Percentiles rank a stretch among this genome's conserved stretches.
Evolutionary conservation across 1,140 invertebrate genomes (phyloP).

Genomic region (Oryzaephilus surinamensis): DNA sequence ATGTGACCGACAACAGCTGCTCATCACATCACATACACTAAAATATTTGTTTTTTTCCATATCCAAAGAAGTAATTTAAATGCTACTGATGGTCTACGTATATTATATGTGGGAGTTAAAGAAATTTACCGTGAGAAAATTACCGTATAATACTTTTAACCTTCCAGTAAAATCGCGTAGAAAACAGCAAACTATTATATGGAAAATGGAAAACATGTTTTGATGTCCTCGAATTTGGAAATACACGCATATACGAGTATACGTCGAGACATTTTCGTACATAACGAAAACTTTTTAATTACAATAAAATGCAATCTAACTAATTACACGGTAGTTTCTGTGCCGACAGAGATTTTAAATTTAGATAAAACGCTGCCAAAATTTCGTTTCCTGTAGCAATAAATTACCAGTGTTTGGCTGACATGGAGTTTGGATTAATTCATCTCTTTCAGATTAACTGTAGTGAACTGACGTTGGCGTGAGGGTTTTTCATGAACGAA

Average conservation of each 20-base stretch:
- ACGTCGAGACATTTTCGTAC: too few relatives aligned
- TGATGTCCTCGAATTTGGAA: too few relatives aligned
- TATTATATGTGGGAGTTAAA: too few relatives aligned
- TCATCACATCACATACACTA: conserved; percentile 8
- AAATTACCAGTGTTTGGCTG: conserved; percentile 29
- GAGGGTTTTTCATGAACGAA: conserved; percentile 22
- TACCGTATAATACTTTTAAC: too few relatives aligned
- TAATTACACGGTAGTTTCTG: conserved; percentile 30
- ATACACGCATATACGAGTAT: too few relatives aligned
- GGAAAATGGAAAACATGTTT: too few relatives aligned
- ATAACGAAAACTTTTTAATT: conserved; percentile 28
- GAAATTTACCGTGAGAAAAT: too few relatives aligned
- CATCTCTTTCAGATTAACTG: conserved; percentile 34
- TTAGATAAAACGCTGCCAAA: conserved; percentile 36
- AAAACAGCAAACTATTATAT: too few relatives aligned
- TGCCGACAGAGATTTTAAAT: conserved; percentile 32
- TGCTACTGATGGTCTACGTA: too few relatives aligned
- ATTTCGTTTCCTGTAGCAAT: conserved; percentile 31
- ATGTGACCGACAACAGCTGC: conserved; percentile 12
- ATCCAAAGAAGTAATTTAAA: too few relatives aligned
- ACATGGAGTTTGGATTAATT: conserved; percentile 34
- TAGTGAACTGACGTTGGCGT: conserved; percentile 29
- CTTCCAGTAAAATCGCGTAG: too few relatives aligned
- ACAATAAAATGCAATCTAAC: conserved; percentile 29
- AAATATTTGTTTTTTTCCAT: conserved; percentile 1